These are phyloP conservation scores for Steromphala cineraria DNA, from an alignment of 2,888 invertebrate species.

Conservation along the genomic window DNA sequence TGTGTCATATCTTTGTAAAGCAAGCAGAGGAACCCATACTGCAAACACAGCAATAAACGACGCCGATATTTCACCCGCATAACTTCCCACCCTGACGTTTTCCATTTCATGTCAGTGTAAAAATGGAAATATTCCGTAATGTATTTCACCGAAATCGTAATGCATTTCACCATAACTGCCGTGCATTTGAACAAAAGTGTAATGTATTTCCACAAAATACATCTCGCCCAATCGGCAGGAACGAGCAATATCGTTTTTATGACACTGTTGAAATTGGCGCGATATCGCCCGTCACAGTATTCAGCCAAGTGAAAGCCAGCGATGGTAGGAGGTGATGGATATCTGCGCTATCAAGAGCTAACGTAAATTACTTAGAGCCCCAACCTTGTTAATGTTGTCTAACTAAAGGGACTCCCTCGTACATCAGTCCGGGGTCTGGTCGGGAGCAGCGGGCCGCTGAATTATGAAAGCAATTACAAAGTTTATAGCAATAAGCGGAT, in stretches of 20 bases:
- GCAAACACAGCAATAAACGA: not conserved
- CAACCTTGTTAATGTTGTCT: conserved; percentile 1
- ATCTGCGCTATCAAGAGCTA: not conserved
- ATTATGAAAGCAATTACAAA: conserved; percentile 8
- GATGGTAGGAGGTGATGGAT: not conserved
- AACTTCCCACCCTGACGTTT: not conserved
- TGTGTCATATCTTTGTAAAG: conserved; percentile 2
- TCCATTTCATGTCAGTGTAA: conserved; percentile 2
- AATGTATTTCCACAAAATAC: conserved; percentile 10
- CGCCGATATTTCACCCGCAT: not conserved
- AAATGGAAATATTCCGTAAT: conserved; percentile 3
- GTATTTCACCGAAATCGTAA: not conserved
- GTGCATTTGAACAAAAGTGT: conserved; percentile 8
- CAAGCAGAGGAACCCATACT: not conserved
- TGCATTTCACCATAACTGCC: conserved; percentile 8
- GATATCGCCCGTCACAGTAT: not conserved
- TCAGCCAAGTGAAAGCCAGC: conserved; percentile 1
- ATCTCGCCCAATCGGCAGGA: conserved; percentile 2
- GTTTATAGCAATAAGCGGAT: not conserved
- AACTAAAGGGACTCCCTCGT: not conserved
- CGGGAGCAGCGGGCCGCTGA: not conserved
- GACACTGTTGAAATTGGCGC: not conserved
- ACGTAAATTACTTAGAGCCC: conserved; percentile 3
- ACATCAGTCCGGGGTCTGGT: not conserved
- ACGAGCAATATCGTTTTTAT: conserved; percentile 8